Conservation (phyloP, 37 sponge, comb jelly and placozoan species). For the Crambe crambe region DNA sequence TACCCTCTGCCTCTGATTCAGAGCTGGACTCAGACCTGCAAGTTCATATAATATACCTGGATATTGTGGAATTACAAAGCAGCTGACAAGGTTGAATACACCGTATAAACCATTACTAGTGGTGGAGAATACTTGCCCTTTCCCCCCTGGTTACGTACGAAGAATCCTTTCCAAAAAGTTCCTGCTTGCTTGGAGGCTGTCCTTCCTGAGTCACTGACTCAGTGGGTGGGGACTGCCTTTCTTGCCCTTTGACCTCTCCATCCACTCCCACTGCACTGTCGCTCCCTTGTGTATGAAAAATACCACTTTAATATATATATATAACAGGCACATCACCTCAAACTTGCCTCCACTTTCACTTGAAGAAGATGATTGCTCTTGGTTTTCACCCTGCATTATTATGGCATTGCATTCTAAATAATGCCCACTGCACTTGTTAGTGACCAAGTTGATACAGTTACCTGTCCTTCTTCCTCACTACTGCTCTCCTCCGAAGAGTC, state of each 20-base stretch:
- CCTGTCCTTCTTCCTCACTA: slow-evolving; percentile 13
- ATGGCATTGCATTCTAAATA: slow-evolving; percentile 4
- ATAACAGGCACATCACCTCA: neutral
- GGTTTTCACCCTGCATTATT: neutral
- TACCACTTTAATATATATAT: too few relatives aligned
- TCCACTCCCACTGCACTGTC: neutral
- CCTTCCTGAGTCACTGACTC: neutral
- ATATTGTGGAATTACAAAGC: neutral
- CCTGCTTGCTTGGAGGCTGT: slow-evolving; percentile 13
- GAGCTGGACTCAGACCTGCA: slow-evolving; percentile 24
- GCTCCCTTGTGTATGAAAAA: neutral
- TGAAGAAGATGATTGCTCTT: slow-evolving; percentile 13
- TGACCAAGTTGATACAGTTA: neutral
- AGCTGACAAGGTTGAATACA: neutral
- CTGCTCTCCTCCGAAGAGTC: slow-evolving; percentile 47
- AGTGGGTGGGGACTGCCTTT: neutral
- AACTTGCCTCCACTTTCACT: slow-evolving; percentile 21
- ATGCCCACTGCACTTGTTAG: slow-evolving; percentile 8
- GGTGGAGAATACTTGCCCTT: too few relatives aligned
- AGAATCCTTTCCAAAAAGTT: slow-evolving; percentile 49
- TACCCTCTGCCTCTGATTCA: neutral
- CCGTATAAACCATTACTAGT: too few relatives aligned
- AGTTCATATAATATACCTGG: too few relatives aligned
- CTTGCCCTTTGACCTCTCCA: neutral
- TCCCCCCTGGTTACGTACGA: too few relatives aligned